Conservation (phyloP, 2,888 invertebrate genomes). For the Ochropleura plecta region DNA sequence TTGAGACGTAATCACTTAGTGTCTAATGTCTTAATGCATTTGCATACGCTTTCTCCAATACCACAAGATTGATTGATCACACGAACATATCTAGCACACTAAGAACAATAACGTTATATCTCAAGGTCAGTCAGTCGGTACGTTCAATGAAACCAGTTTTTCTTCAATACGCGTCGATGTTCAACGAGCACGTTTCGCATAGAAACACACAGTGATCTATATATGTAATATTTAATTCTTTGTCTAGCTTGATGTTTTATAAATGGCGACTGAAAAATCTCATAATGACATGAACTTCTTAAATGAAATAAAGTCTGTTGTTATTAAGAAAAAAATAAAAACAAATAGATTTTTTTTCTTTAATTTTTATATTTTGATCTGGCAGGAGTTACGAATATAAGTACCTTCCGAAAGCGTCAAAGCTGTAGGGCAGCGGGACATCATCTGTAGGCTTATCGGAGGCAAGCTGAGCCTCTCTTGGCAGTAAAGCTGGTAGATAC, state of each 20-base stretch:
- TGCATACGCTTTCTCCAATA: conserved; percentile 44
- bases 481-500: conserved; percentile 89
- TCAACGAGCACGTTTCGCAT: conserved; percentile 19
- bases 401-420: conserved; percentile 91
- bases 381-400: too few relatives aligned
- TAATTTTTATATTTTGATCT: too few relatives aligned
- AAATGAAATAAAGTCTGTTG: background rate
- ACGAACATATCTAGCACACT: conserved; percentile 38
- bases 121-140: conserved; percentile 54
- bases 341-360: background rate
- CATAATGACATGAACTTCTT: background rate
- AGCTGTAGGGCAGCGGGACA: conserved; percentile 89
- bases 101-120: conserved; percentile 51
- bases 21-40: conserved; percentile 44
- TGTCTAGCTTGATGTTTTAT: background rate
- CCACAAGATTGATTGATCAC: conserved; percentile 46
- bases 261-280: background rate
- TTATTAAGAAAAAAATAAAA: background rate
- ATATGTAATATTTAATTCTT: conserved; percentile 21
- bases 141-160: conserved; percentile 50
- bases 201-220: conserved; percentile 7
- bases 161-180: conserved; percentile 36
- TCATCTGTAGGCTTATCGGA: conserved; percentile 76
- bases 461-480: conserved; percentile 84
- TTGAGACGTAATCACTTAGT: conserved; percentile 26